Evolutionary conservation across 2,888 invertebrate species (phyloP), one percentile per base, ranked within the genome.

Genomic region (Tenthredo amoena): DNA sequence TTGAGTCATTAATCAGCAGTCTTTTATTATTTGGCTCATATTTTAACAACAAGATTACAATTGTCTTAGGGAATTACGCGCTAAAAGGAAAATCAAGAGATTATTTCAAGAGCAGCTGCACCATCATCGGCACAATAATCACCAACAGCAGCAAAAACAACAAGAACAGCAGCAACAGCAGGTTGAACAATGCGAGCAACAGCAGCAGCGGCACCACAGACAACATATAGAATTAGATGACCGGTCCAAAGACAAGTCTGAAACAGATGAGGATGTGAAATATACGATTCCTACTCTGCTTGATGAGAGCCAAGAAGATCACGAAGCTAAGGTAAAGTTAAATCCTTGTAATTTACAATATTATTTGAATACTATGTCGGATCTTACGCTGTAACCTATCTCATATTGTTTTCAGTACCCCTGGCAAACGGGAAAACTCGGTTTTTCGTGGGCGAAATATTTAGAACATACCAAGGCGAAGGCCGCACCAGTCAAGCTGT

Each of bases 371-470:
- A 18, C 65, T 21, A 37, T 34, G 12, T 40, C n/a, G 10, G 43
- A 72, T 65, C n/a, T 47, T 47, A 34, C 12, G 47, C 15, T 15
- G 15, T 47, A 15, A 47, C 0, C 37, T 34, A n/a, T 37, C 55
- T 84, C n/a, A 9, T 76, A 18, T 81, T 26, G 34, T 34, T 76
- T 72, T 58, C 87, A 95, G 89, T 96, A 96, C 91, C 96, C 96
- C 0, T 96, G 96, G 96, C 95, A 95, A 93, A 95, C 95, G 89
- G 95, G 95, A 0, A 96, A 96, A 91, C 95, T 95, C 86, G 96
- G 96, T 0, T 97, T 97, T 92, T 96, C 96, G 0, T 97, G 97
- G 97, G 95, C 96, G 88, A 95, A 96, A 83, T 97, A 97, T 91
- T 94, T 98, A 74, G 96, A 96, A 68, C 95, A 96, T 88, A 95